These are phyloP conservation scores for Agonum fuliginosum DNA, from an alignment of 2,888 invertebrate species.

Conservation along the genomic window DNA sequence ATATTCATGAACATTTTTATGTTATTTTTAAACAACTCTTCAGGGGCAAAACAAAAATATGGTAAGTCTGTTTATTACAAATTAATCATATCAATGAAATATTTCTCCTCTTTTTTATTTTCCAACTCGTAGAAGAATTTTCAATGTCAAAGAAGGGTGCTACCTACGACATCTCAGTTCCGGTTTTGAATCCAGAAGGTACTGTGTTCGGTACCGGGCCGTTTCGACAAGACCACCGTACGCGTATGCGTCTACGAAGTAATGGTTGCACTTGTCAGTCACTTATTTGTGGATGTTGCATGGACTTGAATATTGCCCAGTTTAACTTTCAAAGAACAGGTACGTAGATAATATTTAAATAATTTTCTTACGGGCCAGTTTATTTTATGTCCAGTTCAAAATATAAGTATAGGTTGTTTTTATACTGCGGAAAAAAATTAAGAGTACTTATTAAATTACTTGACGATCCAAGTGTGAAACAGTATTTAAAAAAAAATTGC, in stretches of 20 bases:
- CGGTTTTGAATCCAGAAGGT: background rate
- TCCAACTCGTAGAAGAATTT: too few relatives aligned
- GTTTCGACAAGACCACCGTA: slow-evolving; percentile 4
- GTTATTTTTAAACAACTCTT: too few relatives aligned
- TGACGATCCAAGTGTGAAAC: too few relatives aligned
- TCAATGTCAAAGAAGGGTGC: slow-evolving; percentile 6
- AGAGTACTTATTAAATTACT: too few relatives aligned
- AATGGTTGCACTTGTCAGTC: slow-evolving; percentile 41
- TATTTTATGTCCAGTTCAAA: background rate
- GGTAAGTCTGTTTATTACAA: too few relatives aligned
- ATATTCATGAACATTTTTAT: too few relatives aligned
- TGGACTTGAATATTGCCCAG: slow-evolving; percentile 22
- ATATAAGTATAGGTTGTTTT: too few relatives aligned
- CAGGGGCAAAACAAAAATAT: too few relatives aligned
- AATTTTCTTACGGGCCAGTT: background rate
- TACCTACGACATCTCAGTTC: background rate
- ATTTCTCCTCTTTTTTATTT: too few relatives aligned
- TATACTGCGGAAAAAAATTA: too few relatives aligned
- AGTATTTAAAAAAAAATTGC: background rate
- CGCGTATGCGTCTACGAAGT: slow-evolving; percentile 25
- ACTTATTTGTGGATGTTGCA: slow-evolving; percentile 29
- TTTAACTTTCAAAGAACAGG: slow-evolving; percentile 41
- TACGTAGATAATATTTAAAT: background rate
- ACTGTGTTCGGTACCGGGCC: background rate
- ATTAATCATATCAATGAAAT: too few relatives aligned